Evolutionary conservation across 1,140 invertebrate species (phyloP).

Genomic region (Glomeris maerens): DNA sequence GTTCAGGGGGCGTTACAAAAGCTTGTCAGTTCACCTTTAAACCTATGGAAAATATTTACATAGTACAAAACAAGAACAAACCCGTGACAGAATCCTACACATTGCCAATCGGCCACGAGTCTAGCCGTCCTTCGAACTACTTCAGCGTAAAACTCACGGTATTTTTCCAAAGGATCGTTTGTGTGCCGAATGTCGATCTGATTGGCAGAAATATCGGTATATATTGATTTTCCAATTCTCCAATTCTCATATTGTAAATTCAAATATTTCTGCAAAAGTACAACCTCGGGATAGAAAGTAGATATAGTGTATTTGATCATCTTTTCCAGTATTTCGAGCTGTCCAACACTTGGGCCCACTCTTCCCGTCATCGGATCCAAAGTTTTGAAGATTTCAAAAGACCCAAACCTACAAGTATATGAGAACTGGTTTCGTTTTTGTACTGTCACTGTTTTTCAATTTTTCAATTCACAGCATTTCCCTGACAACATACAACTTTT

Average conservation of each 20-base stretch:
- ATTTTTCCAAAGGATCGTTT: too few species aligned
- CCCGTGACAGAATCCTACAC: conserved; percentile 49
- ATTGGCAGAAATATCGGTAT: too few species aligned
- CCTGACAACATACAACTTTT: too few species aligned
- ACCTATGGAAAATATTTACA: too few species aligned
- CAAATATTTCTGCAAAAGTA: too few species aligned
- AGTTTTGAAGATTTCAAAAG: conserved; percentile 43
- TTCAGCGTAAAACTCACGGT: conserved; percentile 33
- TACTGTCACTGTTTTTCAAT: not conserved
- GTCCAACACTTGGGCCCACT: conserved; percentile 11
- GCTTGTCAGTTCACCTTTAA: too few species aligned
- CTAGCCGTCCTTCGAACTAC: conserved; percentile 35
- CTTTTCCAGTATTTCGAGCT: conserved; percentile 34
- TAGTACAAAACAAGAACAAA: too few species aligned
- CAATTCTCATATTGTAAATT: too few species aligned
- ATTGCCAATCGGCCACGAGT: conserved; percentile 43
- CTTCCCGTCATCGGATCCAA: conserved; percentile 32
- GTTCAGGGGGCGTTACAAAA: too few species aligned
- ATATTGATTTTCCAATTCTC: too few species aligned
- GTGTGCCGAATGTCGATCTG: too few species aligned
- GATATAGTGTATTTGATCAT: conserved; percentile 44
- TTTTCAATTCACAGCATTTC: too few species aligned
- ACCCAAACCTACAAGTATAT: conserved; percentile 46
- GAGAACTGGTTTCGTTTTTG: not conserved
- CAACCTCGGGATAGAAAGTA: conserved; percentile 11